Percentiles rank a stretch among this genome's conserved stretches.
Conservation (phyloP, 2,113 vertebrate genomes). For the Tachuris rubrigastra region DNA sequence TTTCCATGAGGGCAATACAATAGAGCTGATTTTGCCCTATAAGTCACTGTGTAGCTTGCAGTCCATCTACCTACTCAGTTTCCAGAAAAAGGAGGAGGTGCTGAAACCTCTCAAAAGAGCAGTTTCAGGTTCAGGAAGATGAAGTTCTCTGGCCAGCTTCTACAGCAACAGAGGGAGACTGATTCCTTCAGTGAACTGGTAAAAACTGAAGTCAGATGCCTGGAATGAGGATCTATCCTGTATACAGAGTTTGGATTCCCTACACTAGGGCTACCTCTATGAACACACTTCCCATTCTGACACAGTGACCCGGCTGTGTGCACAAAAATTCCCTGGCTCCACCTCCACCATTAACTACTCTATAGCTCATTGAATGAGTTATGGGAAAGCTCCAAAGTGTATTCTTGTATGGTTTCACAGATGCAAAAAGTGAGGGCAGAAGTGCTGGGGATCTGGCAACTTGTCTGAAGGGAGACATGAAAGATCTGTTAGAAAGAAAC, state of each 20-base stretch:
- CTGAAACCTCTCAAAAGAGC: not conserved
- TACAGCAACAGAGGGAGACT: not conserved
- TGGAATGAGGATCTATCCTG: not conserved
- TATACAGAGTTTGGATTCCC: not conserved
- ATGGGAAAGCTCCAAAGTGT: not conserved
- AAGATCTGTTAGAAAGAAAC: not conserved
- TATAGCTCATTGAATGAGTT: not conserved
- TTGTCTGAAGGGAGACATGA: not conserved
- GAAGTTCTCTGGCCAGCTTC: not conserved
- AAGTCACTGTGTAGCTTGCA: not conserved
- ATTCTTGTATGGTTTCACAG: not conserved
- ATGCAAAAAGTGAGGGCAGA: not conserved
- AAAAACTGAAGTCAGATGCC: not conserved
- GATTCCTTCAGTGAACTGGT: not conserved
- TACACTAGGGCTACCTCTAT: not conserved
- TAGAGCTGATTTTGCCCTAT: not conserved
- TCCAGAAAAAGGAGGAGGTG: not conserved
- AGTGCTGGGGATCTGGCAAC: not conserved
- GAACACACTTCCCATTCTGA: not conserved
- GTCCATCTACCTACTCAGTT: not conserved
- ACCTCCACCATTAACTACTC: not conserved
- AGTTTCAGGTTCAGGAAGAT: not conserved
- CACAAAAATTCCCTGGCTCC: not conserved
- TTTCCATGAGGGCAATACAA: not conserved
- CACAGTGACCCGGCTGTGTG: not conserved